Base-by-base conservation (phyloP, 1,140 invertebrate genomes). In the Pararge aegeria region DNA sequence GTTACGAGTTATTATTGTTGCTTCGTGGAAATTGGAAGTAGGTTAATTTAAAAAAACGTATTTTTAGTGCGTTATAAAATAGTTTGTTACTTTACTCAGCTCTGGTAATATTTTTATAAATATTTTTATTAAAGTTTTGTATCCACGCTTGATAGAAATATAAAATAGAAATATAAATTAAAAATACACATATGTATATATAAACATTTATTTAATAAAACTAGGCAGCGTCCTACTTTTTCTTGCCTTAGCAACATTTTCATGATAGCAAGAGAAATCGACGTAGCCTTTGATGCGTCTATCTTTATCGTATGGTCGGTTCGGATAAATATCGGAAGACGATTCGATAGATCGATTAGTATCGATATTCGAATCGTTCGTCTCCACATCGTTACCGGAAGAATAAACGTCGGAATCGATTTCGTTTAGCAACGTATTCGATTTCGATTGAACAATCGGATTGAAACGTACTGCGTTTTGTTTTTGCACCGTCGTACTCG, bases 1-100 rank as follows among this genome's bases (percentile, higher is more conserved):
- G 80, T 97, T 97, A 37, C 96, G 89, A 40, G 98, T 94, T 0
- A 98, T 75, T 5, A 98, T 89, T 0, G 96, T 97, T 63, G 98
- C 87, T n/a, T n/a, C n/a, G n/a, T n/a, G n/a, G n/a, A n/a, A n/a
- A n/a, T n/a, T n/a, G n/a, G n/a, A n/a, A n/a, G n/a, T n/a, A n/a
- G n/a, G n/a, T n/a, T n/a, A n/a, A n/a, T n/a, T n/a, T n/a, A n/a
- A n/a, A n/a, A n/a, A n/a, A n/a, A n/a, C n/a, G n/a, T n/a, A n/a
- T n/a, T n/a, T n/a, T n/a, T n/a, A n/a, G n/a, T n/a, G n/a, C n/a
- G n/a, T n/a, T n/a, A n/a, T n/a, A n/a, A n/a, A n/a, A n/a, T n/a
- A n/a, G n/a, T n/a, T n/a, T n/a, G n/a, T n/a, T n/a, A n/a, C n/a
- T n/a, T n/a, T n/a, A n/a, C n/a, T n/a, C n/a, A n/a, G n/a, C n/a